These are phyloP conservation scores for Alviniconcha marisindica DNA, from an alignment of 1,140 invertebrate genomes.

Conservation along the genomic window DNA sequence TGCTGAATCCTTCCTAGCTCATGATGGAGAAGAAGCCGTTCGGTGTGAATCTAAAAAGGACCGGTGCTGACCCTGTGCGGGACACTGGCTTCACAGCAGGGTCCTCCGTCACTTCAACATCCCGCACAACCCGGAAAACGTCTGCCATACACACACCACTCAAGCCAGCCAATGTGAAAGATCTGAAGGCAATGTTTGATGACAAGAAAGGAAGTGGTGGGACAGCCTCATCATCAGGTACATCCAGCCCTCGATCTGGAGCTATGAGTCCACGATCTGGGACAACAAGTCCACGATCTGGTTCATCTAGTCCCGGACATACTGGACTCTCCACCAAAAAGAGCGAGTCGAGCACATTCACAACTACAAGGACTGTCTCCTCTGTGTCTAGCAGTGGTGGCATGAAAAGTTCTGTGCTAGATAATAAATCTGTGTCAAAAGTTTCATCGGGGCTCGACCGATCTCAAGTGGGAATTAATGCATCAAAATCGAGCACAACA, in stretches of 20 bases:
- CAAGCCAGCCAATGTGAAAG: conserved; percentile 49
- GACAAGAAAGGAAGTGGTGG: conserved; percentile 11
- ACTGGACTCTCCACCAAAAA: neutral
- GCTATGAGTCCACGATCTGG: conserved; percentile 25
- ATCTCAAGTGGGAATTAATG: neutral
- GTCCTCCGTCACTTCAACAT: neutral
- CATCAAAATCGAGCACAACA: neutral
- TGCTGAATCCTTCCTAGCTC: neutral
- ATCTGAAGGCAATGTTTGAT: conserved; percentile 53
- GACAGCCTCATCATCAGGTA: neutral
- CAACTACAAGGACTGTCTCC: neutral
- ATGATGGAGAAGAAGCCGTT: conserved; percentile 32
- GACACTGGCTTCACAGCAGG: conserved; percentile 16
- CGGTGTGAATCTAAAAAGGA: conserved; percentile 27
- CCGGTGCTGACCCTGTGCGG: neutral
- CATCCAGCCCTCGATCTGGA: conserved; percentile 17
- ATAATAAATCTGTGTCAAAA: neutral
- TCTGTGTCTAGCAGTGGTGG: neutral
- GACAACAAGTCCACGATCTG: conserved; percentile 22
- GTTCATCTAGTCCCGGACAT: conserved; percentile 18
- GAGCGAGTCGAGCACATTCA: neutral
- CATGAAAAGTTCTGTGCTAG: neutral
- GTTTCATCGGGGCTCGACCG: neutral
- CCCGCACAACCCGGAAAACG: neutral
- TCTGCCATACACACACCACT: conserved; percentile 48